phyloP scores from a whole-genome alignment of 2,888 invertebrate genomes.

The Cephus runcator region DNA sequence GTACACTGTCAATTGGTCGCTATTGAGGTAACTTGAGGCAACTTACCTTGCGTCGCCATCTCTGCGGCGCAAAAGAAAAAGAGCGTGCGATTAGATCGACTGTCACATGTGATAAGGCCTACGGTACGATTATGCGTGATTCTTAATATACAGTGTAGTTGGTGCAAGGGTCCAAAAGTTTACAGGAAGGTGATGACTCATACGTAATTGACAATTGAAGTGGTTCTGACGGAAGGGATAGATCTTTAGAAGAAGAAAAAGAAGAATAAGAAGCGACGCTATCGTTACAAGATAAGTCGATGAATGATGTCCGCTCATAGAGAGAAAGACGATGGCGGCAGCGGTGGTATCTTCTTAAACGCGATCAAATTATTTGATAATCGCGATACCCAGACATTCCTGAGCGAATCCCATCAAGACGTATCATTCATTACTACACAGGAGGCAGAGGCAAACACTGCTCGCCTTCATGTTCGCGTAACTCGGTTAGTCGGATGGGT shows the following conservation, averaged over 20 bases:
- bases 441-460: constrained; percentile 39
- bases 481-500: constrained; percentile 44
- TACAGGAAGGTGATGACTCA: not conserved
- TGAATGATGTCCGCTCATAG: too few relatives aligned
- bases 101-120: not conserved
- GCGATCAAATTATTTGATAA: constrained; percentile 45
- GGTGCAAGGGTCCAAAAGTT: not conserved
- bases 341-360: not conserved
- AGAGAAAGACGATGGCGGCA: too few relatives aligned
- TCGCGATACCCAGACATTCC: constrained; percentile 21
- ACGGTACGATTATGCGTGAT: not conserved
- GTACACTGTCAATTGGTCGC: not conserved
- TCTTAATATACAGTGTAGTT: not conserved
- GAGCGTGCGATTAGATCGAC: constrained; percentile 47
- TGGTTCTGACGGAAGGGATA: not conserved
- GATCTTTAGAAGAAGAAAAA: not conserved
- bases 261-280: not conserved
- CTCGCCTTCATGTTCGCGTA: constrained; percentile 39
- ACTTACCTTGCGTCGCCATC: constrained; percentile 63
- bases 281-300: too few relatives aligned
- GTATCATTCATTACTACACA: constrained; percentile 36
- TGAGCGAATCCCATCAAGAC: constrained; percentile 27
- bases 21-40: constrained; percentile 26
- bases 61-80: constrained; percentile 61
- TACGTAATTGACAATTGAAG: not conserved